These are phyloP conservation scores for Pelodiscus sinensis DNA, from an alignment of 2,113 vertebrate species.

Conservation along the genomic window DNA sequence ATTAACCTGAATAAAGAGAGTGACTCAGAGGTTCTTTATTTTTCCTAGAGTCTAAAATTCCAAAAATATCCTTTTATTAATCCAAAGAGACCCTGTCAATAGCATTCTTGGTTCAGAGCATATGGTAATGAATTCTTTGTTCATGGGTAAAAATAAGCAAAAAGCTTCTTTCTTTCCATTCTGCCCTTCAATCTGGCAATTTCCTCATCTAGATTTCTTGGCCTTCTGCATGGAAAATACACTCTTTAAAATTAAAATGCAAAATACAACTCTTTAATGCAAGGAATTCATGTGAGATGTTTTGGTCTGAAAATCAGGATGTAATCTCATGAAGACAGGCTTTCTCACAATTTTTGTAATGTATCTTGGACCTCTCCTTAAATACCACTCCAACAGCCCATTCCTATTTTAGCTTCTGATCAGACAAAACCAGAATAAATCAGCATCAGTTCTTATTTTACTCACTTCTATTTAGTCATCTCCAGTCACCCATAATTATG, in stretches of 20 bases:
- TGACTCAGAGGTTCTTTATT: slow-evolving; percentile 38
- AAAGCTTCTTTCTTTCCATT: not conserved
- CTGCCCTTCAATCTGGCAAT: not conserved
- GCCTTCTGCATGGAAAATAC: not conserved
- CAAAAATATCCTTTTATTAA: slow-evolving; percentile 41
- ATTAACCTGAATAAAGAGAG: slow-evolving; percentile 61
- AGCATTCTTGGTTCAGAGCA: not conserved
- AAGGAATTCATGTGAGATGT: not conserved
- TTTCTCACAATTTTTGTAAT: not conserved
- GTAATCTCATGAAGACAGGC: not conserved
- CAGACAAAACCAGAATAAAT: not conserved
- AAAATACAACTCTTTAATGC: not conserved
- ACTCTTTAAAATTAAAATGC: not conserved
- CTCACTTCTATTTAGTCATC: not conserved
- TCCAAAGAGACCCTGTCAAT: slow-evolving; percentile 19
- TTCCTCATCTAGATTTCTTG: not conserved
- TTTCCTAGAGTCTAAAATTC: slow-evolving; percentile 45
- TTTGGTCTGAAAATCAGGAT: not conserved
- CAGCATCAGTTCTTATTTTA: not conserved
- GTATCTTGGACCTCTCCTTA: not conserved
- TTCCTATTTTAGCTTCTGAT: not conserved
- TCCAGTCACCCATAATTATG: not conserved
- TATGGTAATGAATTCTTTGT: not conserved
- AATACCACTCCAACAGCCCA: not conserved
- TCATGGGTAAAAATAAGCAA: not conserved